Conservation (phyloP, 2,113 vertebrate genomes). For the Chaetorhynchus papuensis region DNA sequence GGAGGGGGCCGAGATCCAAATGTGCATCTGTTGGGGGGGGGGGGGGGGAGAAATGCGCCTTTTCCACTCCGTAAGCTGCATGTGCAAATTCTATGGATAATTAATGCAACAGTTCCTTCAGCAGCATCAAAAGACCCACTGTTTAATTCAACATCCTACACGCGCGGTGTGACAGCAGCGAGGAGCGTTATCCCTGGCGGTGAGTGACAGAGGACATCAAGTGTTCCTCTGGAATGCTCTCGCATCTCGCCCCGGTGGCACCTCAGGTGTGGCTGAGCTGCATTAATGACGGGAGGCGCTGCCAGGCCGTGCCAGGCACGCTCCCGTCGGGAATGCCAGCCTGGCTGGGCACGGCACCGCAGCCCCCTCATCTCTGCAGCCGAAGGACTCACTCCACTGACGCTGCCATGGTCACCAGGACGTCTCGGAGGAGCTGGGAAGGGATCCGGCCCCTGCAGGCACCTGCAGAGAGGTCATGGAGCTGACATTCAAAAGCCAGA, state of each 20-base stretch:
- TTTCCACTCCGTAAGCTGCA: background rate
- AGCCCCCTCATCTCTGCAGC: background rate
- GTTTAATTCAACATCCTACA: constrained; percentile 47
- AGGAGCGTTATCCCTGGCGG: background rate
- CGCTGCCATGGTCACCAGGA: background rate
- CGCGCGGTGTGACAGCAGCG: background rate
- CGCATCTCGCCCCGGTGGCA: background rate
- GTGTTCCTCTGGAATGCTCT: constrained; percentile 14
- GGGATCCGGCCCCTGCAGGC: background rate
- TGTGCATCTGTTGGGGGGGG: background rate
- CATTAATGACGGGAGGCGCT: background rate
- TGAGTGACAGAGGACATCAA: constrained; percentile 45
- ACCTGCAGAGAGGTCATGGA: background rate
- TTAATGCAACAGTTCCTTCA: constrained; percentile 44
- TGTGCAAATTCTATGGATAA: constrained; percentile 43
- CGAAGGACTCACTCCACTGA: fast-evolving
- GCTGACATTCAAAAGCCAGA: background rate
- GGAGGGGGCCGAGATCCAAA: background rate
- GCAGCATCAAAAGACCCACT: constrained; percentile 43
- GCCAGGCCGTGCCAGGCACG: background rate
- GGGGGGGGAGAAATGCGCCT: background rate
- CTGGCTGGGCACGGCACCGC: fast-evolving
- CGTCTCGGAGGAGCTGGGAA: fast-evolving
- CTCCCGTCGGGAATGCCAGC: background rate
- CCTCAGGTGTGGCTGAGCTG: background rate